Conservation (phyloP, 2,113 vertebrate species). For the Colistium nudipinnis region DNA sequence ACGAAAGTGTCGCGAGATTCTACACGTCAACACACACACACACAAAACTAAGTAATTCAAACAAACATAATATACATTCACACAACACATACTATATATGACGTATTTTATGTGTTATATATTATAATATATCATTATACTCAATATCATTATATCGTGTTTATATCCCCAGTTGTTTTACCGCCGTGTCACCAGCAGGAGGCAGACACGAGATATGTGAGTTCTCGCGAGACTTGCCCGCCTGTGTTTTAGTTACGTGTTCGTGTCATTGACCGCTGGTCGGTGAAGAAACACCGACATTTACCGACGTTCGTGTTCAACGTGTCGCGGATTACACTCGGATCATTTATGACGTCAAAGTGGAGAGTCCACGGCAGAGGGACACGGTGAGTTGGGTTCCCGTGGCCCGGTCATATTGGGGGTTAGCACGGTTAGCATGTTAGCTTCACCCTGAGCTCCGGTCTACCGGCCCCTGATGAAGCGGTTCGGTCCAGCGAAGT, state of each 20-base stretch:
- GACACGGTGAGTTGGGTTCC: constrained; percentile 41
- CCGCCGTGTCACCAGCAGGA: constrained; percentile 12
- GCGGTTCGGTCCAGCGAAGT: too few relatives aligned
- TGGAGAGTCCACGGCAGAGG: constrained; percentile 13
- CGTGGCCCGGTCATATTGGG: fast-evolving
- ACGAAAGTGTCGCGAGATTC: constrained; percentile 14
- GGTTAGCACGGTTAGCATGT: background rate
- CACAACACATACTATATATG: too few relatives aligned
- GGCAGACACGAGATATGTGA: background rate
- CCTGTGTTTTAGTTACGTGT: too few relatives aligned
- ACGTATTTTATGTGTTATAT: too few relatives aligned
- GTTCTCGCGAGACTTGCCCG: constrained; percentile 37
- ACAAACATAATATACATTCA: too few relatives aligned
- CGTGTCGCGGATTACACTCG: background rate
- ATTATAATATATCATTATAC: too few relatives aligned
- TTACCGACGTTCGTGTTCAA: fast-evolving
- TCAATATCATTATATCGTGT: too few relatives aligned
- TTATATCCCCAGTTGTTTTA: too few relatives aligned
- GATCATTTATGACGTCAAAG: constrained; percentile 55
- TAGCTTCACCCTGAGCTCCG: background rate
- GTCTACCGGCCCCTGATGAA: too few relatives aligned
- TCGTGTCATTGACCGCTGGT: constrained; percentile 10
- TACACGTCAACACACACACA: too few relatives aligned
- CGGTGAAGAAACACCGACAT: background rate
- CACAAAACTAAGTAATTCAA: too few relatives aligned